Base-by-base conservation (phyloP, 1,140 invertebrate genomes). In the Pseudomyrmex cubaensis region DNA sequence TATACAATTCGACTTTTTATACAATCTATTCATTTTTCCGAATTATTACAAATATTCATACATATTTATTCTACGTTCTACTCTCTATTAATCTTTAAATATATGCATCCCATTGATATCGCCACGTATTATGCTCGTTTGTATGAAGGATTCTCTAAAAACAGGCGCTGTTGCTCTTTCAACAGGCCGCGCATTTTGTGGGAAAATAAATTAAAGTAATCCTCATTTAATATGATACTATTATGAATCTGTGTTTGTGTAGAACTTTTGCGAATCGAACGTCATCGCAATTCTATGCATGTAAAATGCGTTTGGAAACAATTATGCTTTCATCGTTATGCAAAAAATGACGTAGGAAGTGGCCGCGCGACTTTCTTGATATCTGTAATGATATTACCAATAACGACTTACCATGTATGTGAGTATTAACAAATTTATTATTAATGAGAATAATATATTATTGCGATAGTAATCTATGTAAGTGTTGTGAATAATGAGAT, bases 401-500 rank as follows among this genome's bases (percentile, higher is more conserved):
- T 92, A 91, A 92, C 88, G 88, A 93, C 92, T 92, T 93, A 91
- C 93, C 92, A 93, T 35, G 85, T 92, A 91, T 94, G 94, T 88
- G 92, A 93, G 90, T 93, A 92, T 94, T 94, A 92, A 93, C 89
- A 94, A 94, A 93, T 92, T 92, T 90, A 94, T 91, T 92, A 93
- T 91, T 92, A 93, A 92, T 73, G 90, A 90, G 85, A 93, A 92
- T 92, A 92, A 93, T 93, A 90, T 90, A 89, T 90, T 92, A 93
- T 93, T 92, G 91, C 93, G 93, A 91, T 92, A 94, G 93, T 94
- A 94, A 94, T 93, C 91, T 92, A 94, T 94, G 92, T 94, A 94
- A 94, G 93, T 94, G 94, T 94, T 94, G 94, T 94, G 93, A 94
- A 94, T 94, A 94, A 94, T 92, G 91, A 91, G 92, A 94, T 94